phyloP scores from a whole-genome alignment of 2,797 vertebrate species.

The Cygnus olor region DNA sequence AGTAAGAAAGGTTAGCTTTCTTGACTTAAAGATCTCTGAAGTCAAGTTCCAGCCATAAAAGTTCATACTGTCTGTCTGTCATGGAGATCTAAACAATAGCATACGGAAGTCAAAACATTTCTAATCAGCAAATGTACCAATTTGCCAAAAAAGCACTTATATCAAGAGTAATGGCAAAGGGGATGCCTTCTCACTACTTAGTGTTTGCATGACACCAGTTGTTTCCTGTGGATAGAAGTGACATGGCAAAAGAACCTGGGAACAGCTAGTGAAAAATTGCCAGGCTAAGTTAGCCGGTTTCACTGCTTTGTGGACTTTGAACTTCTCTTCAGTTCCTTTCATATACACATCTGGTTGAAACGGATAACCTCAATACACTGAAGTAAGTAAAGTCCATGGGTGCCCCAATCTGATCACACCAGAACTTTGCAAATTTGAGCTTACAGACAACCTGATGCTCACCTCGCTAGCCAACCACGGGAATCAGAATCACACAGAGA shows the following conservation, averaged over 20 bases:
- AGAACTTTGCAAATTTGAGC: not conserved
- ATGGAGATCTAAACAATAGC: not conserved
- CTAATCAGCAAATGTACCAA: not conserved
- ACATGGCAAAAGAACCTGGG: not conserved
- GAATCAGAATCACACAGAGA: not conserved
- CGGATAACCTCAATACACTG: not conserved
- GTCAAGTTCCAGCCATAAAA: not conserved
- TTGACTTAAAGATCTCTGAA: not conserved
- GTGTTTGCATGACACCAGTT: not conserved
- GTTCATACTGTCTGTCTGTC: not conserved
- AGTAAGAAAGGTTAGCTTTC: not conserved
- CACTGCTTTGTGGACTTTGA: not conserved
- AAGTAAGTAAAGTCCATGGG: not conserved
- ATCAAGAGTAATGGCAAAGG: not conserved
- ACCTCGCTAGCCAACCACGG: rapidly evolving
- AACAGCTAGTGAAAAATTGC: not conserved
- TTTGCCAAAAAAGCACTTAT: not conserved
- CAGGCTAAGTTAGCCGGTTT: not conserved
- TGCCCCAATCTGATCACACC: not conserved
- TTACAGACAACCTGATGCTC: not conserved
- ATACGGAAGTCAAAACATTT: not conserved
- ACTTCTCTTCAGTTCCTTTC: not conserved
- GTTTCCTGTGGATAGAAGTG: not conserved
- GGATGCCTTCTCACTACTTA: not conserved
- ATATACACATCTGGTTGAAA: not conserved